These are phyloP conservation scores for Drosophila burlai DNA, from an alignment of 1,140 invertebrate genomes.

Conservation along the genomic window DNA sequence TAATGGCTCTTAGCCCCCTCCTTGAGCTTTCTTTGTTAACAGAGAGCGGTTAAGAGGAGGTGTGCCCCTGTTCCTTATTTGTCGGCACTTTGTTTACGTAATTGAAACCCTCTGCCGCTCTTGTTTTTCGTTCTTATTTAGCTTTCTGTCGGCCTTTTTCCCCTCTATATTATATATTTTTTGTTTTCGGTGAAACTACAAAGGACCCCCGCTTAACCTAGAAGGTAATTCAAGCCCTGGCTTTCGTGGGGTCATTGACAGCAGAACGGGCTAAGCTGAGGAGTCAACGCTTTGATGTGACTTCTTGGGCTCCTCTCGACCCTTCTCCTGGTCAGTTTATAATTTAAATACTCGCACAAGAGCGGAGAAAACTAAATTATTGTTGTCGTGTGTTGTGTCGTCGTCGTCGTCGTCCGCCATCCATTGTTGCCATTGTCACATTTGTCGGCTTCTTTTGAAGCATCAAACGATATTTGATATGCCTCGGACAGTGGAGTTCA, in stretches of 20 bases:
- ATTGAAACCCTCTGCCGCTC: conserved; percentile 64
- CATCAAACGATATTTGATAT: conserved; percentile 75
- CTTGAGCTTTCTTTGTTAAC: conserved; percentile 21
- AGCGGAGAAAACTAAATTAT: conserved; percentile 39
- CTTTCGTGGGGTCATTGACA: conserved; percentile 54
- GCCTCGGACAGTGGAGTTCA: conserved; percentile 26
- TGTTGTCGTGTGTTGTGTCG: conserved; percentile 8
- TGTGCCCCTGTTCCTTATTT: conserved; percentile 10
- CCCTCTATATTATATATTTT: conserved; percentile 5
- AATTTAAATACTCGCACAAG: conserved; percentile 73
- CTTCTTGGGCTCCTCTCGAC: conserved; percentile 29
- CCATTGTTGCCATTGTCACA: conserved; percentile 65
- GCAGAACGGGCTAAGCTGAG: conserved; percentile 1
- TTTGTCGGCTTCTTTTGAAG: conserved; percentile 72
- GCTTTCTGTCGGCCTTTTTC: neutral
- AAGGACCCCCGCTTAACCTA: conserved; percentile 61
- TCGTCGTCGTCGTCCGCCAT: neutral
- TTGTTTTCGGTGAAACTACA: conserved; percentile 72
- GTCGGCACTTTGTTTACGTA: conserved; percentile 57
- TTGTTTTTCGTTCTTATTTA: conserved; percentile 44
- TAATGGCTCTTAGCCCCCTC: conserved; percentile 16
- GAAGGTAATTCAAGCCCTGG: conserved; percentile 68
- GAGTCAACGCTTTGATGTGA: conserved; percentile 58
- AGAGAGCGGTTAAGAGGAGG: neutral
- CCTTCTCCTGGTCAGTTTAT: conserved; percentile 61